Base-by-base conservation (phyloP, 1,140 invertebrate species). In the Cydia pomonella region DNA sequence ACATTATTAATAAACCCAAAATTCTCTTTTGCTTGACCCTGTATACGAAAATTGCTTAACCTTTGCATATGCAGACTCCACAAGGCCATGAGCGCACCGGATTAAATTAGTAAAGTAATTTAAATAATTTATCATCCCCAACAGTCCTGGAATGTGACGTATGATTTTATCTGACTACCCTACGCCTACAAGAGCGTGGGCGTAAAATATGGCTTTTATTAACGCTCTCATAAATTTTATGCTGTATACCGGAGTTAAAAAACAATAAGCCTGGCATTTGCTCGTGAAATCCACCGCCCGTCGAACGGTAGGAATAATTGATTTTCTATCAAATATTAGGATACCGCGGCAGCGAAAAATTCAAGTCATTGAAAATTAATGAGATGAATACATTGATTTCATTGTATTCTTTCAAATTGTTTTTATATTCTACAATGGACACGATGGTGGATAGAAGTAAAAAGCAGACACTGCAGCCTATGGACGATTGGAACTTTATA, bases 171-270 rank as follows among this genome's bases (percentile, higher is more conserved):
- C 53, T 59, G 53, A 23, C 53, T 59, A 59, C 25, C 63, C 63
- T 64, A 64, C 63, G 13, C 27, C 16, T n/a, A 33, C 23, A 33
- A 62, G 21, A 27, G 1, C 63, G 63, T 1, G 25, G 63, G 63
- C 27, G 27, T 64, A 64, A 64, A 64, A 64, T 64, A 64, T 29
- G 13, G 63, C 63, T 64, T 64, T 64, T 64, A 64, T 64, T 64
- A 64, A 33, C 25, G 27, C 27, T 5, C 62, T 64, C 62, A 64
- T 64, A 64, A 64, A 64, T 64, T 27, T 27, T 3, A 59, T 5
- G 18, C 7, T 59, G 53, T 64, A 29, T 64, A n/a, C 16, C 3
- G 25, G 63, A 29, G 27, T 64, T 64, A 64, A 64, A 64, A 64
- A 64, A 64, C 25, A 64, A 64, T 33, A 64, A 64, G 63, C 63